phyloP scores from a whole-genome alignment of 2,797 vertebrate genomes.

The Peromyscus attwateri region DNA sequence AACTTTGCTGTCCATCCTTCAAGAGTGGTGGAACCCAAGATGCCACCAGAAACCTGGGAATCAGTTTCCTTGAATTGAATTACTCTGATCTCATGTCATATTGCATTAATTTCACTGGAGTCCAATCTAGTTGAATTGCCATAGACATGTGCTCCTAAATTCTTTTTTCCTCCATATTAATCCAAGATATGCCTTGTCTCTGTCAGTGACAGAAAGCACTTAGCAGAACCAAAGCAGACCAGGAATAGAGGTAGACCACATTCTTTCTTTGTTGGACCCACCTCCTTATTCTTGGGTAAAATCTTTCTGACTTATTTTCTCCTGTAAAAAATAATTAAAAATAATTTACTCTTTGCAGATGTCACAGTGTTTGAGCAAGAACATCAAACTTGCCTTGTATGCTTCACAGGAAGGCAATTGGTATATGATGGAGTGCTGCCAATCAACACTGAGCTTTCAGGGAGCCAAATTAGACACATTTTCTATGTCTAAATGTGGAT shows the following conservation, averaged over 20 bases:
- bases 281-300: not conserved
- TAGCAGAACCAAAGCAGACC: not conserved
- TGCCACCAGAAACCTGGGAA: not conserved
- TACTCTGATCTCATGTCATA: not conserved
- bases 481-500: not conserved
- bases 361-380: not conserved
- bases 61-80: not conserved
- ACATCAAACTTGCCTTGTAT: not conserved
- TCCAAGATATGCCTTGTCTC: not conserved
- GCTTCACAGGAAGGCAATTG: not conserved
- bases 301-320: not conserved
- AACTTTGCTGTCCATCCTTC: not conserved
- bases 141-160: not conserved
- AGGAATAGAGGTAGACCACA: not conserved
- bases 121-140: not conserved
- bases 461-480: not conserved
- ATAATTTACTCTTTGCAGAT: not conserved
- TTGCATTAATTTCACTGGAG: not conserved
- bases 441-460: not conserved
- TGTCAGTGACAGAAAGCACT: not conserved
- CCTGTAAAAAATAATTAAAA: not conserved
- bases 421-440: not conserved
- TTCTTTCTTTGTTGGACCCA: not conserved
- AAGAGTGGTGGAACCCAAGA: not conserved
- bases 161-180: not conserved